Conservation (phyloP, 2,888 invertebrate genomes). For the Leptothorax acervorum region DNA sequence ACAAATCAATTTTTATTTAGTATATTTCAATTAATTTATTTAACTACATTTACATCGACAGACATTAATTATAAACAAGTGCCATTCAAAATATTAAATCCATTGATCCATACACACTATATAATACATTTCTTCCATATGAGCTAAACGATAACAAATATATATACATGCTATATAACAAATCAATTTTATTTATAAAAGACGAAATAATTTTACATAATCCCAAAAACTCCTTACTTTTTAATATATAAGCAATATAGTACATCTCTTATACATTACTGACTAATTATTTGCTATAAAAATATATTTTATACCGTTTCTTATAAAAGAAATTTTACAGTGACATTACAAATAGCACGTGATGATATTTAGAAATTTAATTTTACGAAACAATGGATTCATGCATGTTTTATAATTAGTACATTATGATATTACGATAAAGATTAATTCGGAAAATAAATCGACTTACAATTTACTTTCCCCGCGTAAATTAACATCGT, state of each 20-base stretch:
- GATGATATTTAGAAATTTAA: conserved; percentile 52
- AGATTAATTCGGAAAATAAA: conserved; percentile 13
- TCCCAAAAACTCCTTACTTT: background rate
- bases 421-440: conserved; percentile 23
- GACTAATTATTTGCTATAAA: conserved; percentile 63
- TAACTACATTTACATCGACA: conserved; percentile 24
- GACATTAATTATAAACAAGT: conserved; percentile 34
- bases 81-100: conserved; percentile 35
- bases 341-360: conserved; percentile 57
- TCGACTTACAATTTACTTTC: conserved; percentile 8
- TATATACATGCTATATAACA: conserved; percentile 34
- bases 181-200: conserved; percentile 41
- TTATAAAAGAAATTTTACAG: conserved; percentile 65
- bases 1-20: conserved; percentile 44
- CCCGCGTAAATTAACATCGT: background rate
- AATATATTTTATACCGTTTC: conserved; percentile 66
- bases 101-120: conserved; percentile 12
- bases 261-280: conserved; percentile 41
- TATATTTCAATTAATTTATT: conserved; percentile 26
- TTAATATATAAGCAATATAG: conserved; percentile 32
- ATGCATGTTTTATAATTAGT: conserved; percentile 30
- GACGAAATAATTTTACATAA: conserved; percentile 15
- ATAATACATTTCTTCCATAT: background rate
- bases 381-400: conserved; percentile 43
- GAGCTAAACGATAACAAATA: conserved; percentile 15